These are phyloP conservation scores for Theocolax elegans DNA, from an alignment of 1,140 invertebrate species.

Conservation along the genomic window DNA sequence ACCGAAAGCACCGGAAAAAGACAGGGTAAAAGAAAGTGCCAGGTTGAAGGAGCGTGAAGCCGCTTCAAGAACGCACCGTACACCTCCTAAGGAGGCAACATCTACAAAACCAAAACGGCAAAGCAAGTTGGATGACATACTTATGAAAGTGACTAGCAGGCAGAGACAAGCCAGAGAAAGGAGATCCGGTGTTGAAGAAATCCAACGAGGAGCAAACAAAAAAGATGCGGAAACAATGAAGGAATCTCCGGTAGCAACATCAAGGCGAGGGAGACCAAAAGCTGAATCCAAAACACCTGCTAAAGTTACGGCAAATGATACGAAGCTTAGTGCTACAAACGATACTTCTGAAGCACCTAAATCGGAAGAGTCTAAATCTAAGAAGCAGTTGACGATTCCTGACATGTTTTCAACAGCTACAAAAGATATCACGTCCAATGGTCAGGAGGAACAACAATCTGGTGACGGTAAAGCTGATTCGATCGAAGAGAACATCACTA, in stretches of 20 bases:
- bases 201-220: slow-evolving; percentile 27
- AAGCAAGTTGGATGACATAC: slow-evolving; percentile 63
- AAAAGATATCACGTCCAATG: background rate
- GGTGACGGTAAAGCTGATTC: slow-evolving; percentile 16
- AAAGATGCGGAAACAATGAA: slow-evolving; percentile 49
- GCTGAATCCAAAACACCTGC: slow-evolving; percentile 3
- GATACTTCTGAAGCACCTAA: background rate
- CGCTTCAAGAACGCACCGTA: slow-evolving; percentile 31
- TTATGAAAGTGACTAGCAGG: slow-evolving; percentile 60
- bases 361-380: slow-evolving; percentile 5
- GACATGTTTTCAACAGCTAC: slow-evolving; percentile 49
- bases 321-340: slow-evolving; percentile 26
- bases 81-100: slow-evolving; percentile 36
- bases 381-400: slow-evolving; percentile 51
- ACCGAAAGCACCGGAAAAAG: slow-evolving; percentile 57
- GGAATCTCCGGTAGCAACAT: slow-evolving; percentile 43
- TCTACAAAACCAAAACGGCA: slow-evolving; percentile 54
- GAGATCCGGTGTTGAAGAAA: slow-evolving; percentile 38
- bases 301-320: slow-evolving; percentile 32
- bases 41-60: slow-evolving; percentile 25
- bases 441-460: slow-evolving; percentile 28
- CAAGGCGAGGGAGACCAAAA: slow-evolving; percentile 57
- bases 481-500: background rate
- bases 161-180: slow-evolving; percentile 60
- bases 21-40: slow-evolving; percentile 42